Evolutionary conservation across 2,888 invertebrate species (phyloP).

Genomic region (Aphidoletes aphidimyza): DNA sequence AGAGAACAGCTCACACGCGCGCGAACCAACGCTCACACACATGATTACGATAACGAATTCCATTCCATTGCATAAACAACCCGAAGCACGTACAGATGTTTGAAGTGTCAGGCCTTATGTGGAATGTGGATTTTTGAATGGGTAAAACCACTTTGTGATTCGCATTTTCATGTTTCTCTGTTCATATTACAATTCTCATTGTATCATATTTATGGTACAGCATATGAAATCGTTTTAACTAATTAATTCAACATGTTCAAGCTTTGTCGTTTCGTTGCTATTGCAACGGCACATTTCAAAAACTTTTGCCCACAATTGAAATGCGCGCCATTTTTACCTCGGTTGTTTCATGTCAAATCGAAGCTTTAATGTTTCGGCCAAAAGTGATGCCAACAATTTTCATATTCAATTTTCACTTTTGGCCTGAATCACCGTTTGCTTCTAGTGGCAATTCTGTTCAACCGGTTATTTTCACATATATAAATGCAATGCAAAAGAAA

Average conservation of each 20-base stretch:
- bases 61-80: conserved; percentile 11
- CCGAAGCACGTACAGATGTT: background rate
- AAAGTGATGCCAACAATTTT: conserved; percentile 11
- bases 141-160: background rate
- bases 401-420: background rate
- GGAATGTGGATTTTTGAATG: background rate
- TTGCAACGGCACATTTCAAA: background rate
- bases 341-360: background rate
- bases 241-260: conserved; percentile 47
- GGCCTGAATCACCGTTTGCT: background rate
- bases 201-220: conserved; percentile 45
- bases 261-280: background rate
- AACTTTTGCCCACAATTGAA: background rate
- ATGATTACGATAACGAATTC: conserved; percentile 44
- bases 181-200: conserved; percentile 23
- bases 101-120: background rate
- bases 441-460: too few species aligned
- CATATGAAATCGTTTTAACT: conserved; percentile 35
- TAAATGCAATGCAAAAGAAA: background rate
- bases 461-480: background rate
- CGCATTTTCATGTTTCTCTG: conserved; percentile 10
- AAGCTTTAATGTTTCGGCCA: background rate
- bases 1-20: background rate
- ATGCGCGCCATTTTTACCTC: background rate
- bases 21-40: too few species aligned